Conservation (phyloP, 2,888 invertebrate species). For the Mesorhabditis sp. region DNA sequence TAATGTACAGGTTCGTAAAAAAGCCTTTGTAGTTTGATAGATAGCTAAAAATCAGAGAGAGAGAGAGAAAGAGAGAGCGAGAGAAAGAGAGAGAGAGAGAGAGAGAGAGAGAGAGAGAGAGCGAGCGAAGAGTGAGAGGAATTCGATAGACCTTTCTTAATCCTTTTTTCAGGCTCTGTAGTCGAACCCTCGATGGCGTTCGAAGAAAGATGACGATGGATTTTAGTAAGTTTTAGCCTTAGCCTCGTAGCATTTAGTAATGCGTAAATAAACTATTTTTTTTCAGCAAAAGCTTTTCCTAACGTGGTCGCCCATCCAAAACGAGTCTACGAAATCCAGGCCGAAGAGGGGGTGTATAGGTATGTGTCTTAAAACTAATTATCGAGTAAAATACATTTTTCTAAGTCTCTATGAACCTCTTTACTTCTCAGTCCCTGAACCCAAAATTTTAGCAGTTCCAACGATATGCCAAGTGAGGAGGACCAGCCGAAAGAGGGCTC, state of each 20-base stretch:
- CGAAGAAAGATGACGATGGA: slow-evolving; percentile 4
- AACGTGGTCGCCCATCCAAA: slow-evolving; percentile 1
- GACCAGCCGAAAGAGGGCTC: not conserved
- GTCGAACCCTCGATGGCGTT: not conserved
- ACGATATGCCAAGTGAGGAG: slow-evolving; percentile 6
- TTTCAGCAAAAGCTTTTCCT: not conserved
- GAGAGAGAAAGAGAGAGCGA: not conserved
- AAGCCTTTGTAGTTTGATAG: not conserved
- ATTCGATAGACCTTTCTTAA: not conserved
- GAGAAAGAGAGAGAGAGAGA: not conserved
- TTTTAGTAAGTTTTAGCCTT: not conserved
- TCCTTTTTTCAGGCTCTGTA: not conserved
- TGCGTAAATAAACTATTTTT: too few relatives aligned
- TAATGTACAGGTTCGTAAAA: slow-evolving; percentile 4
- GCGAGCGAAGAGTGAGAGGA: not conserved
- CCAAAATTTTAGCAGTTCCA: not conserved
- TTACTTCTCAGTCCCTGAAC: not conserved
- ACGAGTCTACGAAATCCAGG: slow-evolving; percentile 1
- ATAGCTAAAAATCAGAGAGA: not conserved
- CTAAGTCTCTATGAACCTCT: not conserved
- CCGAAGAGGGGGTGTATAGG: slow-evolving; percentile 3
- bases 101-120: not conserved
- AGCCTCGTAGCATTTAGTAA: too few relatives aligned
- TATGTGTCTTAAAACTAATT: not conserved
- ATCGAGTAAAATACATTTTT: not conserved